Evolutionary conservation across 2,113 vertebrate genomes (phyloP), one percentile per base, ranked within the genome.

Genomic region (Benitochromis conjunctus): DNA sequence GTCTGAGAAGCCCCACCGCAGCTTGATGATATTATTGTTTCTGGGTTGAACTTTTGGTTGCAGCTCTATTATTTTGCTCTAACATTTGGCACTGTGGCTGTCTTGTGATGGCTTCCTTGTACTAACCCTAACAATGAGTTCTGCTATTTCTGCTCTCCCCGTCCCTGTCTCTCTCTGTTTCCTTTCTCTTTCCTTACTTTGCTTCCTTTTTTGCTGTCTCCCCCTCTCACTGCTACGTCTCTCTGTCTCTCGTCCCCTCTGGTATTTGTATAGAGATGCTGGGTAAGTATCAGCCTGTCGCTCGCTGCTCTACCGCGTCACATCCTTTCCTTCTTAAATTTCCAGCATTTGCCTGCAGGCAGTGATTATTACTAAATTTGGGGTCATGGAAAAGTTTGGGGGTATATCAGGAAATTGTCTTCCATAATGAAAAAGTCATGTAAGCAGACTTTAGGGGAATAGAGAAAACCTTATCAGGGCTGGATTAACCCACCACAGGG

Each of bases 101-200:
- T 91, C 81, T 79, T 92, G 91, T 92, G 94, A 95, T 94, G 93
- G 91, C 94, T 95, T 94, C 84, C 81, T 95, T 89, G 80, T 94
- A 96, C 95, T 96, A 96, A 96, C 95, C 91, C 85, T 95, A 96
- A 96, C 94, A 93, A 88, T 91, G 84, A 94, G 95, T 94, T 95
- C 84, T 94, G 89, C 93, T 91, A 51, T 93, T 85, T 79, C 85
- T 88, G 83, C 79, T 79, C 85, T 83, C 74, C 58, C 48, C 79
- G 29, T 48, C 74, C 81, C 79, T 79, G 43, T 57, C 54, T 60
- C 38, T 81, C 79, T 79, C 24, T 82, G 54, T 84, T 53, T 64
- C 55, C 55, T 48, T 14, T 48, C 18, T 82, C 13, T 88, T 64
- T 51, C 80, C 34, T 86, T 93, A 38, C 90, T 87, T 88, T 84